These are phyloP conservation scores for Chionis minor DNA, from an alignment of 2,113 vertebrate genomes.

Conservation along the genomic window DNA sequence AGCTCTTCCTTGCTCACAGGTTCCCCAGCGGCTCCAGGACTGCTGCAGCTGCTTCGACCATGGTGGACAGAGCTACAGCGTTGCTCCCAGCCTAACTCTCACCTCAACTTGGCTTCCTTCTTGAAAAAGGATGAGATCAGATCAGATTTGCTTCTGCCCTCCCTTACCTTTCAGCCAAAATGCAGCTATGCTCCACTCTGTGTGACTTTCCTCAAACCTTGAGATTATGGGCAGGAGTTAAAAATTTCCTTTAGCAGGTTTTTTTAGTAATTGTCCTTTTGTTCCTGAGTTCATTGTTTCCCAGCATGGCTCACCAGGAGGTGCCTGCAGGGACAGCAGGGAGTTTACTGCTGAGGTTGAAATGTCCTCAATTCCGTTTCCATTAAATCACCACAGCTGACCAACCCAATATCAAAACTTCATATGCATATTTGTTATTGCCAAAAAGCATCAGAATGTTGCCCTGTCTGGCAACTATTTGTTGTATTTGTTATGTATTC, in stretches of 20 bases:
- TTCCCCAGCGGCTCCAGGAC: background rate
- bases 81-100: background rate
- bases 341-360: background rate
- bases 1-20: background rate
- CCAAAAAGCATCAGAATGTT: background rate
- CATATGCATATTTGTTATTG: background rate
- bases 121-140: background rate
- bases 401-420: conserved; percentile 9
- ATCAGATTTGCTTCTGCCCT: background rate
- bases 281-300: background rate
- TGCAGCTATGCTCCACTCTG: background rate
- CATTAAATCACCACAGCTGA: background rate
- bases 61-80: background rate
- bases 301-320: background rate
- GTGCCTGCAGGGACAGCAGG: background rate
- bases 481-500: background rate
- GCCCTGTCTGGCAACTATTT: background rate
- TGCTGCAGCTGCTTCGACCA: background rate
- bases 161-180: background rate
- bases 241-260: background rate
- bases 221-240: background rate
- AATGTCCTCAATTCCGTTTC: background rate
- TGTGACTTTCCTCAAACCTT: background rate
- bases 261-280: background rate
- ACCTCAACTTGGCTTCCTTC: background rate